A percentile compares a stretch with the other conserved stretches of the same genome.
Evolutionary conservation across 37 sponge, comb jelly and placozoan genomes (phyloP).

Genomic region (Geodia barretti): DNA sequence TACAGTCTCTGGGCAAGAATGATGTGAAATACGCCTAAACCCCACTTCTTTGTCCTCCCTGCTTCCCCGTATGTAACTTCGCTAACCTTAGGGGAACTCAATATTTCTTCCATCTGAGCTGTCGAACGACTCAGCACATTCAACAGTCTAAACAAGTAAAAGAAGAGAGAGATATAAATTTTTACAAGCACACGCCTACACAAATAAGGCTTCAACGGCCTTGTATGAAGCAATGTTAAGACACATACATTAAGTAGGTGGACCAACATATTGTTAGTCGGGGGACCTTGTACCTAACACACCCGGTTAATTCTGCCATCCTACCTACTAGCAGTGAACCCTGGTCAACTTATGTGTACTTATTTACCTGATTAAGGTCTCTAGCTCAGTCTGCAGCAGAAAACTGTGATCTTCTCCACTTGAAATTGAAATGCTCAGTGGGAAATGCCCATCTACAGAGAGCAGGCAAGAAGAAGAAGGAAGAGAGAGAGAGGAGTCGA

Average conservation of each 20-base stretch:
- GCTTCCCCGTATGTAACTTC: too few species aligned
- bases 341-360: neutral
- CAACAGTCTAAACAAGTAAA: slow-evolving; percentile 46
- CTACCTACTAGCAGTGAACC: too few species aligned
- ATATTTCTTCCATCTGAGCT: slow-evolving; percentile 59
- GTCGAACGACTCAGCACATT: slow-evolving; percentile 73
- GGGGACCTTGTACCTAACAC: too few species aligned
- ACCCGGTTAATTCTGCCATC: too few species aligned
- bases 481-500: neutral
- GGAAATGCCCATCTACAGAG: slow-evolving; percentile 74
- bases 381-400: slow-evolving; percentile 63
- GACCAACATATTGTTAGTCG: too few species aligned
- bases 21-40: too few species aligned
- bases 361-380: slow-evolving; percentile 57
- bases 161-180: slow-evolving; percentile 4
- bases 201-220: too few species aligned
- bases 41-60: too few species aligned
- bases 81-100: too few species aligned
- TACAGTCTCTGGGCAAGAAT: too few species aligned
- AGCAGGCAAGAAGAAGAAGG: too few species aligned
- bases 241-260: neutral
- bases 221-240: neutral
- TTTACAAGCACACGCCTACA: slow-evolving; percentile 21
- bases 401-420: slow-evolving; percentile 84
- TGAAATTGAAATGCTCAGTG: slow-evolving; percentile 66